Conservation (phyloP, 2,113 vertebrate species). For the Neomonachus schauinslandi region DNA sequence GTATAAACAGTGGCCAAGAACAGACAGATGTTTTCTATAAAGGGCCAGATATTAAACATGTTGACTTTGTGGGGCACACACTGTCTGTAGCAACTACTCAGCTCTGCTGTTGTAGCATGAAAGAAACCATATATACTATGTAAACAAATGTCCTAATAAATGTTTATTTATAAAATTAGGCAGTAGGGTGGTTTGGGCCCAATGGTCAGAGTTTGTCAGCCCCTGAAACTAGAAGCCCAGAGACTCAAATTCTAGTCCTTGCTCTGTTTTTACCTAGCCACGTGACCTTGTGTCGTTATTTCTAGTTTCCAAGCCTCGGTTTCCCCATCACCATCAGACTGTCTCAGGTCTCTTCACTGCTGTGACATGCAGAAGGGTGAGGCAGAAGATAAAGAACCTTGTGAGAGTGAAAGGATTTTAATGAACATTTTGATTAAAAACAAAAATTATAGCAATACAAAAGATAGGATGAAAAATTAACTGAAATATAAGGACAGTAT, state of each 20-base stretch:
- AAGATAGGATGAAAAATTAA: not conserved
- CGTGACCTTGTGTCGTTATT: not conserved
- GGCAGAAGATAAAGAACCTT: not conserved
- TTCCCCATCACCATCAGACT: not conserved
- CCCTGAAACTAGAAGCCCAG: not conserved
- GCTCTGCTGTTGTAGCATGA: not conserved
- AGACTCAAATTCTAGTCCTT: not conserved
- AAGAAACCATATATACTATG: not conserved
- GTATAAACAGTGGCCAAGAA: not conserved
- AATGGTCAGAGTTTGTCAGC: not conserved
- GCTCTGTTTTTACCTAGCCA: not conserved
- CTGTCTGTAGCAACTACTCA: not conserved
- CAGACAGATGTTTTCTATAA: not conserved
- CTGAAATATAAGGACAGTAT: not conserved
- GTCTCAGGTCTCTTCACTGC: not conserved
- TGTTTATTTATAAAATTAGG: not conserved
- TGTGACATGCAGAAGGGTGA: not conserved
- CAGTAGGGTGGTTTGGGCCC: not conserved
- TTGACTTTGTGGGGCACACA: not conserved
- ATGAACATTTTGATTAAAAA: conserved; percentile 4
- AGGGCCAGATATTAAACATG: not conserved
- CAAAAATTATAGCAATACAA: not conserved
- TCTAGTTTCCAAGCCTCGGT: not conserved
- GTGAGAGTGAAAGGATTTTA: not conserved
- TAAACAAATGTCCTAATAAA: not conserved